These are phyloP conservation scores for Sebastes baramenuke DNA, from an alignment of 2,797 vertebrate species.

Conservation along the genomic window DNA sequence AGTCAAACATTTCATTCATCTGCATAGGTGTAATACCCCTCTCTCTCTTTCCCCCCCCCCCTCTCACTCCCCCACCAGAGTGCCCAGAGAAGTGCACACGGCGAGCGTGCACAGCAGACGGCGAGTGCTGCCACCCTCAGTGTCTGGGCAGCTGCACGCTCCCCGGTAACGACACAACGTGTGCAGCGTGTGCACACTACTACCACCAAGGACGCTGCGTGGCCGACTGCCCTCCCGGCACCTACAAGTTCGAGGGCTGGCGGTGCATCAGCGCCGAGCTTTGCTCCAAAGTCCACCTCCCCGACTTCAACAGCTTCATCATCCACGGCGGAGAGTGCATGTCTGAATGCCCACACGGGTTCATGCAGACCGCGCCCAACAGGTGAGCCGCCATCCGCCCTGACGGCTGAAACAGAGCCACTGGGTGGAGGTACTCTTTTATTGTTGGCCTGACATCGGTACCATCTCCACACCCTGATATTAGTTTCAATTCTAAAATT, in stretches of 20 bases:
- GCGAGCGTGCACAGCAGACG: slow-evolving; percentile 86
- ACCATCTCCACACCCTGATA: slow-evolving; percentile 12
- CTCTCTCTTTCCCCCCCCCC: background rate
- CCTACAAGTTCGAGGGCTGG: slow-evolving; percentile 96
- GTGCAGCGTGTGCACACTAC: slow-evolving; percentile 93
- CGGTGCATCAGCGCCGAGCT: slow-evolving; percentile 92
- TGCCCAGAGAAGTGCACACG: slow-evolving; percentile 89
- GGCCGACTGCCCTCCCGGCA: slow-evolving; percentile 88
- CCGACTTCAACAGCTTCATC: slow-evolving; percentile 87
- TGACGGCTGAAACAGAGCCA: background rate
- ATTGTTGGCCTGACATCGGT: background rate
- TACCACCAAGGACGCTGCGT: slow-evolving; percentile 90
- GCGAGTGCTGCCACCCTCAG: slow-evolving; percentile 94
- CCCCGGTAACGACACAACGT: slow-evolving; percentile 85
- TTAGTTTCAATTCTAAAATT: background rate
- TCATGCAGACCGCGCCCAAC: slow-evolving; percentile 87
- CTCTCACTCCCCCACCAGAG: slow-evolving; percentile 75
- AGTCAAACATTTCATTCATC: background rate
- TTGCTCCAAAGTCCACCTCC: slow-evolving; percentile 87
- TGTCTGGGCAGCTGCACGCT: slow-evolving; percentile 94
- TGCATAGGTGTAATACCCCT: background rate
- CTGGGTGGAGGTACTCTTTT: background rate
- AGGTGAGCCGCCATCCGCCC: slow-evolving; percentile 80
- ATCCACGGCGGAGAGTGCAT: slow-evolving; percentile 94
- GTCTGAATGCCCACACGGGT: slow-evolving; percentile 92